These are phyloP conservation scores for Drosophila erecta DNA, from an alignment of 1,140 invertebrate species.

Conservation along the genomic window DNA sequence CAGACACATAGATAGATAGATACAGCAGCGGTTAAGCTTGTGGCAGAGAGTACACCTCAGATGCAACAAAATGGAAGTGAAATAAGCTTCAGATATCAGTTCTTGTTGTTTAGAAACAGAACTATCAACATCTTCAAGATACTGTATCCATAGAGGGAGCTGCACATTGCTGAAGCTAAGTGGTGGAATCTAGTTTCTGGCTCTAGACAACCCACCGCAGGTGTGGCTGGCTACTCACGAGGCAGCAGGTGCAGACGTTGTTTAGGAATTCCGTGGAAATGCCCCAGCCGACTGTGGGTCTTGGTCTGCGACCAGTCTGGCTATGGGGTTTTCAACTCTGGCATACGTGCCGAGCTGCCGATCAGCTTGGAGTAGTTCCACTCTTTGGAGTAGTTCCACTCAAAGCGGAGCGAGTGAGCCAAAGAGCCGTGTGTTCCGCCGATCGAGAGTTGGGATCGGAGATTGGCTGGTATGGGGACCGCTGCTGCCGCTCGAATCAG, in stretches of 20 bases:
- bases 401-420: constrained; percentile 13
- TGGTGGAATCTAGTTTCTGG: too few relatives aligned
- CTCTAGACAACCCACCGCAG: not conserved
- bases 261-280: constrained; percentile 49
- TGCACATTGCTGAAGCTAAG: too few relatives aligned
- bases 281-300: constrained; percentile 13
- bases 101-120: too few relatives aligned
- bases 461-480: too few relatives aligned
- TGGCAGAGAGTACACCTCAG: not conserved
- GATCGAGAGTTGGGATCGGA: constrained; percentile 15
- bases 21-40: constrained; percentile 11
- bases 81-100: too few relatives aligned
- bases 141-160: too few relatives aligned
- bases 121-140: too few relatives aligned
- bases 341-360: constrained; percentile 31
- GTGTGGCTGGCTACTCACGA: constrained; percentile 4
- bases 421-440: not conserved
- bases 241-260: constrained; percentile 32
- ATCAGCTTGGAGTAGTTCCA: too few relatives aligned
- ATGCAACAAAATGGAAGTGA: too few relatives aligned
- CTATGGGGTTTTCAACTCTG: constrained; percentile 31
- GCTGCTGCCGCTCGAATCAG: not conserved
- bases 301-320: constrained; percentile 41
- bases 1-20: constrained; percentile 9
- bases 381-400: not conserved